Evolutionary conservation across 2,797 vertebrate species (phyloP), one percentile per base, ranked within the genome.

Genomic region (Mormyrus hasselquistii): DNA sequence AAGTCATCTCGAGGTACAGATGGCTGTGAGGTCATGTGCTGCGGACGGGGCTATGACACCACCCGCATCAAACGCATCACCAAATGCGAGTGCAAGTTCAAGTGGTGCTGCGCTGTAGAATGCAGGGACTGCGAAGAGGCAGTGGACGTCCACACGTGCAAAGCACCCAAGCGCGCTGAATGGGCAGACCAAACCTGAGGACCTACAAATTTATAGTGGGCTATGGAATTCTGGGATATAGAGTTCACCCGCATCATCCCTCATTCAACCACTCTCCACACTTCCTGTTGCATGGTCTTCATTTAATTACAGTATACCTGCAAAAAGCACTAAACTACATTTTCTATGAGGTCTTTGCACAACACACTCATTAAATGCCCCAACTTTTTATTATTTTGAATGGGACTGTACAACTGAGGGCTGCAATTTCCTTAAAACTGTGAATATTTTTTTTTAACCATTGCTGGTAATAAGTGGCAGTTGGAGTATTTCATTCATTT

Each of bases 41-140:
- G 99, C 22, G 99, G 99, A 55, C 95, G 99, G 52, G 99, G 99
- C 49, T 99, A 99, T 4, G 99, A 99, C 94, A 99, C 99, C 89
- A 99, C 97, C 0, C 96, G 98, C 8, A 95, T 98, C 90, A 98
- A 96, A 10, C 97, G 98, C 50, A 94, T 99, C 95, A 99, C 96
- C 90, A 98, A 99, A 95, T 99, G 99, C 29, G 99, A 99, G 94
- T 99, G 99, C 95, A 99, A 99, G 95, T 99, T 99, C 95, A 98
- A 99, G 94, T 99, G 99, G 99, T 99, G 99, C 95, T 99, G 99
- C 55, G 96, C 98, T 0, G 99, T 99, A 90, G 97, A 98, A 93
- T 99, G 99, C 94, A 98, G 98, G 93, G 98, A 99, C 94, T 99
- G 99, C 16, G 96, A 98, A 94, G 97, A 99, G 92, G 96, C 97